Evolutionary conservation across 2,797 vertebrate genomes (phyloP).

Genomic region (Pyrrhura leucotis): DNA sequence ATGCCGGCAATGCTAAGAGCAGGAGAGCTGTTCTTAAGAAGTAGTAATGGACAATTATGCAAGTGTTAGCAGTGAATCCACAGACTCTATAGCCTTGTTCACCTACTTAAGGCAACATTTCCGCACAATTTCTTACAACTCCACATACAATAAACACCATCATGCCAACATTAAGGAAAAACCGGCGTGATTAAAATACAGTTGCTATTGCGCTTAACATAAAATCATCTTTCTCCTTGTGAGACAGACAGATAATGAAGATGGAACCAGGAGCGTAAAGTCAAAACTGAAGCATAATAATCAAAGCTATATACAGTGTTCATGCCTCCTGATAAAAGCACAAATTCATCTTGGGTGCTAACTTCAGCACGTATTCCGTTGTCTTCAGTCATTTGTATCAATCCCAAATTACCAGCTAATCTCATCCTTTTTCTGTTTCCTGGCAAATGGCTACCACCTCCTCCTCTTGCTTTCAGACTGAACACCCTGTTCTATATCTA

Average conservation of each 20-base stretch:
- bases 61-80: neutral
- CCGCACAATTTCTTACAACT: neutral
- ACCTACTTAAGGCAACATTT: conserved; percentile 21
- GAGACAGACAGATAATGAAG: neutral
- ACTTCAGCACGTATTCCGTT: neutral
- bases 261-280: neutral
- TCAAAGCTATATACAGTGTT: neutral
- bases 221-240: neutral
- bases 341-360: no score
- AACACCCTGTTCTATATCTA: neutral
- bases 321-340: neutral
- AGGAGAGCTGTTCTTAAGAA: conserved; percentile 63
- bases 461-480: neutral
- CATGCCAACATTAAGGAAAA: neutral
- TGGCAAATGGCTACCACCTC: neutral
- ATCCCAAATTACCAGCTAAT: neutral
- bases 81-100: neutral
- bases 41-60: conserved; percentile 68
- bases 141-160: neutral
- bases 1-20: conserved; percentile 60
- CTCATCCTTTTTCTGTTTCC: neutral
- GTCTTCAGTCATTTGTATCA: neutral
- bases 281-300: neutral
- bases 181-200: neutral
- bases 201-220: neutral